Conservation (phyloP, 2,797 vertebrate species). For the Acridotheres tristis region DNA sequence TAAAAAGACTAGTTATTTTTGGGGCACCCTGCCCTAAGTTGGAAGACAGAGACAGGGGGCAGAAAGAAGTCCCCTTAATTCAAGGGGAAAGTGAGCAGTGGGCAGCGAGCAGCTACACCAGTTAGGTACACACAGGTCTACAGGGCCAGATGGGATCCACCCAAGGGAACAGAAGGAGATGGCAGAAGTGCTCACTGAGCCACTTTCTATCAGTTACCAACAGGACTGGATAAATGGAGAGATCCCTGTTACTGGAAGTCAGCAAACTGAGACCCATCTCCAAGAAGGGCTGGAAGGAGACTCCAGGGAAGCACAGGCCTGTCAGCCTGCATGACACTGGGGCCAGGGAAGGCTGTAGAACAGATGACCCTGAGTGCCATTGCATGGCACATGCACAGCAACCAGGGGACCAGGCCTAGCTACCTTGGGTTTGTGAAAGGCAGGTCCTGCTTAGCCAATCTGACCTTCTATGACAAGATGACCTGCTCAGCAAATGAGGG, state of each 20-base stretch:
- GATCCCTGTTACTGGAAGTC: neutral
- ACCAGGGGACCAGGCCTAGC: neutral
- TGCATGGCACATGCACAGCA: neutral
- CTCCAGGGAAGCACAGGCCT: neutral
- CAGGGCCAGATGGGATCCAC: neutral
- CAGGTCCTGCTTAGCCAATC: neutral
- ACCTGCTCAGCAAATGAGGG: neutral
- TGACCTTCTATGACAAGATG: neutral
- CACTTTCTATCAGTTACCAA: neutral
- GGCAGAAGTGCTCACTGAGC: neutral
- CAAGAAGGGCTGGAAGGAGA: neutral
- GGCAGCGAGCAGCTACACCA: neutral
- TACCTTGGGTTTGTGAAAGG: neutral
- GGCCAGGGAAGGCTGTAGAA: neutral
- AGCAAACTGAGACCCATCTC: neutral
- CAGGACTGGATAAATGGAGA: rapidly evolving
- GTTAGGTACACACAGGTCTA: neutral
- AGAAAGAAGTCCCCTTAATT: neutral
- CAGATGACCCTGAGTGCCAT: neutral
- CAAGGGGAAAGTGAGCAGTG: neutral
- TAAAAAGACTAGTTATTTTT: neutral
- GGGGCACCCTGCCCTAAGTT: neutral
- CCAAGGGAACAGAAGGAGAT: neutral
- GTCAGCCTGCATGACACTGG: rapidly evolving
- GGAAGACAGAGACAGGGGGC: neutral